phyloP scores from a whole-genome alignment of 2,113 vertebrate species.

The Colinus virginianus region DNA sequence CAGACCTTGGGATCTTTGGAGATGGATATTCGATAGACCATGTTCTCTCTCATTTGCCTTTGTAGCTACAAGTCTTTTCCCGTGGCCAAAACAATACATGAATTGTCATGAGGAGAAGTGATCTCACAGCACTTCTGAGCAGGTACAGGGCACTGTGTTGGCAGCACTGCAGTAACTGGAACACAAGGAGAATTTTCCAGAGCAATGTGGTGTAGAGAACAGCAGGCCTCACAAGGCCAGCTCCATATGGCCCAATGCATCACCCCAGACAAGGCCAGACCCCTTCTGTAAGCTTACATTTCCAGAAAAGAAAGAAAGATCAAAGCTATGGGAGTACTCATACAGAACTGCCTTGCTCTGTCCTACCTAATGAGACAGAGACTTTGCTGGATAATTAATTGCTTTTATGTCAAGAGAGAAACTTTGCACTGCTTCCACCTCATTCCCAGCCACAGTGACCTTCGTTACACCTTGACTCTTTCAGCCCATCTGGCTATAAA shows the following conservation, averaged over 20 bases:
- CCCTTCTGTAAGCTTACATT: neutral
- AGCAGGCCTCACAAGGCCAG: slow-evolving; percentile 12
- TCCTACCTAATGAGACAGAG: neutral
- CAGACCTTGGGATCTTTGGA: neutral
- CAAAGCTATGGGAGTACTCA: slow-evolving; percentile 45
- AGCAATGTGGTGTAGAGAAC: neutral
- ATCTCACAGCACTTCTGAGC: neutral
- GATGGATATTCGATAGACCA: neutral
- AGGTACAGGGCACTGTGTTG: neutral
- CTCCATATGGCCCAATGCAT: slow-evolving; percentile 36
- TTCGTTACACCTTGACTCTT: slow-evolving; percentile 38
- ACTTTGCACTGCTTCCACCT: neutral
- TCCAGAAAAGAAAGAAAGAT: slow-evolving; percentile 50
- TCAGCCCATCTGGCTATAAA: slow-evolving; percentile 31
- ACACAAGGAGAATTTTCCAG: neutral
- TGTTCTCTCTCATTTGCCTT: neutral
- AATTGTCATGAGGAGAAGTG: neutral
- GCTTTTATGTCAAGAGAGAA: slow-evolving; percentile 12
- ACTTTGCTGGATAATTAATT: slow-evolving; percentile 5
- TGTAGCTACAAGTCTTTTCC: neutral
- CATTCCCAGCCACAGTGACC: slow-evolving; percentile 6
- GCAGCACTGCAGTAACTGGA: neutral
- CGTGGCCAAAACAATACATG: neutral
- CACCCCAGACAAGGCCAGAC: slow-evolving; percentile 32
- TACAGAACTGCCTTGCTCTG: neutral